Conservation (phyloP, 2,888 invertebrate species). For the Beris chalybata region DNA sequence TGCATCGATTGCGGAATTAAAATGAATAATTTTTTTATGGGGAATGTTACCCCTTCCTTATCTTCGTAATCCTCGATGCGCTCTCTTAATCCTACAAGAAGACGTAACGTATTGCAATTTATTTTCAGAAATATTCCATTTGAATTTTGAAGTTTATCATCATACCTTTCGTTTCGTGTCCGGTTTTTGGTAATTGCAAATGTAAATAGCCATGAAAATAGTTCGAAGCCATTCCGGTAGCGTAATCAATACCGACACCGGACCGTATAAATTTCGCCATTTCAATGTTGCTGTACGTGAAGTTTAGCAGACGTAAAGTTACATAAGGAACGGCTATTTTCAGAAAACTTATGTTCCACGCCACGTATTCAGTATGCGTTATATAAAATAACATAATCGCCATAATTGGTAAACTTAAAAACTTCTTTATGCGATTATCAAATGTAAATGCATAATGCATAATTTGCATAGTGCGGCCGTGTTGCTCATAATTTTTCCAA, state of each 20-base stretch:
- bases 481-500: constrained; percentile 6
- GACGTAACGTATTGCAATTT: neutral
- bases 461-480: neutral
- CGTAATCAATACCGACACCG: constrained; percentile 49
- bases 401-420: neutral
- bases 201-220: constrained; percentile 52
- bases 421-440: neutral
- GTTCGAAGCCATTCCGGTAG: constrained; percentile 51
- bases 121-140: neutral
- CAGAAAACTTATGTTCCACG: neutral
- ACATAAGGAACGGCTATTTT: neutral
- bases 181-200: constrained; percentile 44
- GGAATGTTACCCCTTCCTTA: constrained; percentile 43
- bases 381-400: too few species aligned
- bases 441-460: neutral
- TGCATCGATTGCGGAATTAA: constrained; percentile 44
- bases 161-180: constrained; percentile 33
- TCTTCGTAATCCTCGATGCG: constrained; percentile 47
- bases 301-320: constrained; percentile 10
- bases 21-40: constrained; percentile 47
- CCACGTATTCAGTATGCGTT: too few species aligned
- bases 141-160: neutral
- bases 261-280: constrained; percentile 47
- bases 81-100: constrained; percentile 43
- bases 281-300: constrained; percentile 42